Conservation (phyloP, 2,113 vertebrate species). For the Rafetus swinhoei region DNA sequence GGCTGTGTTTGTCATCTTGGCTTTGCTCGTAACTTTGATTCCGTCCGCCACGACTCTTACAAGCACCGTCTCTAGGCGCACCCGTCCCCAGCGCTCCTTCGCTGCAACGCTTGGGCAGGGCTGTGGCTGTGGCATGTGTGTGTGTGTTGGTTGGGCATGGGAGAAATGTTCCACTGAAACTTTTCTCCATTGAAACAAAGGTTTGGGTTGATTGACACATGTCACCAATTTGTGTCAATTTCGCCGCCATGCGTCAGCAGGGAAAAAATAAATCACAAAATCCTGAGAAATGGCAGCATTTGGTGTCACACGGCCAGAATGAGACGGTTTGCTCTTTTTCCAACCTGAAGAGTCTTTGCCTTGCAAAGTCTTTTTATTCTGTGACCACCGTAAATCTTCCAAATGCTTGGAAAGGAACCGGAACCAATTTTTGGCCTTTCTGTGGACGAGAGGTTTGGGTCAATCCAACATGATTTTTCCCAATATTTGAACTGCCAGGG, state of each 20-base stretch:
- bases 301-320: no score
- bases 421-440: background rate
- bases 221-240: background rate
- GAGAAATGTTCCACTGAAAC: accelerated
- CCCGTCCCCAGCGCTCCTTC: no score
- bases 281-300: no score
- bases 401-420: no score
- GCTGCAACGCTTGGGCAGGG: no score
- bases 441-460: background rate
- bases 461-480: background rate
- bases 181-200: background rate
- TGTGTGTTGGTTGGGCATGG: no score
- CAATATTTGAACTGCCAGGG: background rate
- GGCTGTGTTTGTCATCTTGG: no score
- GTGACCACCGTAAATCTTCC: no score
- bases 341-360: background rate
- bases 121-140: no score
- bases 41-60: no score
- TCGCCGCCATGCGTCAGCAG: background rate
- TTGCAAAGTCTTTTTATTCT: background rate
- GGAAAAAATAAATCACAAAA: background rate
- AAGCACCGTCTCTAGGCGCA: no score
- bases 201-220: background rate
- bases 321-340: background rate
- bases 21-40: no score